Percentiles rank a stretch among this genome's conserved stretches.
Evolutionary conservation across 2,797 vertebrate species (phyloP).

Genomic region (Protonibea diacanthus): DNA sequence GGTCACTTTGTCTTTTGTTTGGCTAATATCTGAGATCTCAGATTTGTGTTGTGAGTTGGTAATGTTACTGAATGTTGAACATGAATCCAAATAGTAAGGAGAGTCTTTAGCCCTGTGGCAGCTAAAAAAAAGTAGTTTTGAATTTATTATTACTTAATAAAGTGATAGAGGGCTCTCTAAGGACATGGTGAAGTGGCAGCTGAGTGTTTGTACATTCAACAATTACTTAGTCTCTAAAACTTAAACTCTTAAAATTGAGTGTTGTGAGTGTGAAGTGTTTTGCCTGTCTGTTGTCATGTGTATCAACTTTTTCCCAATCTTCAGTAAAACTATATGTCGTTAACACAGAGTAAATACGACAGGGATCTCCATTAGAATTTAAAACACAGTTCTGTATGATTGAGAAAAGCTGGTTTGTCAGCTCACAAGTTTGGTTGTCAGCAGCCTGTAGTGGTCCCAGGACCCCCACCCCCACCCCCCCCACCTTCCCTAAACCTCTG

Average conservation of each 20-base stretch:
- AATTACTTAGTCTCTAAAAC: background rate
- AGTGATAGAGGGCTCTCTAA: background rate
- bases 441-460: slow-evolving; percentile 42
- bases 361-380: background rate
- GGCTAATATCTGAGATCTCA: too few relatives aligned
- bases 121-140: background rate
- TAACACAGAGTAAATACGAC: background rate
- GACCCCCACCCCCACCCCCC: too few relatives aligned
- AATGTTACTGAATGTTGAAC: background rate
- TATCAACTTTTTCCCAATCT: background rate
- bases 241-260: background rate
- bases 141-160: background rate
- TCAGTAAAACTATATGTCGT: background rate
- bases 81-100: background rate
- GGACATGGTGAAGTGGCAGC: background rate
- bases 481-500: slow-evolving; percentile 1
- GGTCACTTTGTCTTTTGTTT: background rate
- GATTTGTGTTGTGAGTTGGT: too few relatives aligned
- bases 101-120: too few relatives aligned
- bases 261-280: too few relatives aligned
- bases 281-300: background rate
- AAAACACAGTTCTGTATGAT: background rate
- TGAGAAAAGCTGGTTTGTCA: background rate
- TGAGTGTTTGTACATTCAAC: slow-evolving; percentile 1
- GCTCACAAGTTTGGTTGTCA: slow-evolving; percentile 17